phyloP scores from a whole-genome alignment of 2,797 vertebrate species.

The Dendrocincla tyrannina region DNA sequence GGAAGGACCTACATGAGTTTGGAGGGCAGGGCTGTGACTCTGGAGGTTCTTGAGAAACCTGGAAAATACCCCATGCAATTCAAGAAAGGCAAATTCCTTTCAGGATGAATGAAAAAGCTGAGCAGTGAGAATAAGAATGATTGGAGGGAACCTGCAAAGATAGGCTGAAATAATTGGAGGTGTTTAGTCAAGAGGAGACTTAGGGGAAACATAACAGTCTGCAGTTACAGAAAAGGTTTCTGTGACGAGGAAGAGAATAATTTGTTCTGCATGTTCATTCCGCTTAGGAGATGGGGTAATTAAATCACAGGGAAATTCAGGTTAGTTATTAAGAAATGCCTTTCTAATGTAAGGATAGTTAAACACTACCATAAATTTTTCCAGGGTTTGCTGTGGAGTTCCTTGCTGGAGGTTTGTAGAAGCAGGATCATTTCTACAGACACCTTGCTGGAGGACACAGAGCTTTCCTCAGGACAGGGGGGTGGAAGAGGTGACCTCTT shows the following conservation, averaged over 20 bases:
- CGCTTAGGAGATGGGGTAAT: neutral
- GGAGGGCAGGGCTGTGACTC: neutral
- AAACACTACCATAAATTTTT: neutral
- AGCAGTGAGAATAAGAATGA: neutral
- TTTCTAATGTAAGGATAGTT: neutral
- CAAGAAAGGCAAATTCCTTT: neutral
- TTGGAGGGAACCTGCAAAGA: neutral
- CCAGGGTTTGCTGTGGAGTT: neutral
- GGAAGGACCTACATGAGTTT: neutral
- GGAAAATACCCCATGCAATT: neutral
- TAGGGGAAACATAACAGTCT: neutral
- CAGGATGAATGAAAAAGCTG: neutral
- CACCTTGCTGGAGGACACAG: neutral
- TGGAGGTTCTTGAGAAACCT: neutral
- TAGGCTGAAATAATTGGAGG: neutral
- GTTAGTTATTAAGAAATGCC: constrained; percentile 3
- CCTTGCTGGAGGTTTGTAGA: neutral
- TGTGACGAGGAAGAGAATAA: neutral
- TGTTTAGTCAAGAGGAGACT: neutral
- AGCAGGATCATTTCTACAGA: neutral
- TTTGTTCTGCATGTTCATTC: constrained; percentile 17
- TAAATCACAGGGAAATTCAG: constrained; percentile 20
- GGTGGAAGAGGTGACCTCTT: neutral
- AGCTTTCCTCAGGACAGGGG: neutral
- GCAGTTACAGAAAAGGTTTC: neutral